A percentile compares a stretch with the other conserved stretches of the same genome.
phyloP scores from a whole-genome alignment of 2,888 invertebrate genomes.

The Drosophila pullipes region DNA sequence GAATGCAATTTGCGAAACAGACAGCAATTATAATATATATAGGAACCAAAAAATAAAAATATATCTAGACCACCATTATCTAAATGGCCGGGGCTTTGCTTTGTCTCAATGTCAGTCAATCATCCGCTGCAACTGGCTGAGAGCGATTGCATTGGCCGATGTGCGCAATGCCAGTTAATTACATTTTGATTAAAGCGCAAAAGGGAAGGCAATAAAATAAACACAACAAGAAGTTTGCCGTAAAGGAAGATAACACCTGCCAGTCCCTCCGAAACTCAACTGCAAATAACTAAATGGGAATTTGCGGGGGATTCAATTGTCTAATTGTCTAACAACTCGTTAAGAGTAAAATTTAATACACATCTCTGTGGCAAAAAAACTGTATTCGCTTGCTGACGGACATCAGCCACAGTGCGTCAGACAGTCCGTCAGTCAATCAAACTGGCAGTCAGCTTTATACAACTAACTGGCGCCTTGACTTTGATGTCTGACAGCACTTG shows the following conservation, averaged over 20 bases:
- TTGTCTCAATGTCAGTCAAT: conserved; percentile 46
- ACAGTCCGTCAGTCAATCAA: conserved; percentile 31
- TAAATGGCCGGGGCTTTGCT: conserved; percentile 10
- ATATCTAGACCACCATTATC: conserved; percentile 22
- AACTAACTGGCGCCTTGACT: conserved; percentile 21
- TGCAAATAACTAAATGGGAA: conserved; percentile 12
- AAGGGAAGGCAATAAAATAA: conserved; percentile 21
- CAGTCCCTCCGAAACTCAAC: conserved; percentile 10
- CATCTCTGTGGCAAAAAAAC: conserved; percentile 25
- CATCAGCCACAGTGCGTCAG: conserved; percentile 41
- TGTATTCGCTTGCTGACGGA: conserved; percentile 29
- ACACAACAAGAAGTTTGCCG: conserved; percentile 1
- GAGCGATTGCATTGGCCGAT: conserved; percentile 42
- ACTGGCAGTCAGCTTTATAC: conserved; percentile 21
- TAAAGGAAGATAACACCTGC: conserved; percentile 55
- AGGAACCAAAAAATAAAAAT: conserved; percentile 12
- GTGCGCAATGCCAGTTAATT: conserved; percentile 64
- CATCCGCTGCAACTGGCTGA: conserved; percentile 42
- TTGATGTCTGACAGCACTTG: conserved; percentile 30
- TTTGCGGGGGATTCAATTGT: conserved; percentile 56
- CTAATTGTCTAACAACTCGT: conserved; percentile 45
- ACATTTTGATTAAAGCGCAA: conserved; percentile 76
- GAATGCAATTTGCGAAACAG: conserved; percentile 43
- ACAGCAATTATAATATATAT: conserved; percentile 32
- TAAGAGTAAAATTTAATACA: conserved; percentile 55